Conservation (phyloP, 2,113 vertebrate species). For the Tupaia tana region DNA sequence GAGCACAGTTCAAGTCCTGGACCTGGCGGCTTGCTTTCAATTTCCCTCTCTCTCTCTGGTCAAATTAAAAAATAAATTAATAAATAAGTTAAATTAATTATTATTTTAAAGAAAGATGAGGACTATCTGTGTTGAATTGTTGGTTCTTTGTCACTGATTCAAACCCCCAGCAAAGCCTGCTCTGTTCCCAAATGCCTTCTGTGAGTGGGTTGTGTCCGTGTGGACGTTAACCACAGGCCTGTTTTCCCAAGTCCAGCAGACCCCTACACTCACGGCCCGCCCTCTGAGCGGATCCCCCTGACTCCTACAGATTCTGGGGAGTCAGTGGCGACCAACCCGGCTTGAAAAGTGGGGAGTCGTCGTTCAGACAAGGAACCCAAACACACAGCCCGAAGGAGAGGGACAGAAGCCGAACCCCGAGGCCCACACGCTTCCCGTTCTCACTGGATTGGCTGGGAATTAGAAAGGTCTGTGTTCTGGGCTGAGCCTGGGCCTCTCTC, state of each 20-base stretch:
- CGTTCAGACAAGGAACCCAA: background rate
- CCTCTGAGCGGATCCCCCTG: background rate
- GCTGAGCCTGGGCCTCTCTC: background rate
- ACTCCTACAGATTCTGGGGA: background rate
- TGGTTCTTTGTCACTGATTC: background rate
- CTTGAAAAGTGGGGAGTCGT: background rate
- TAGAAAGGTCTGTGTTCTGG: background rate
- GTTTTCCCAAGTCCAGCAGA: background rate
- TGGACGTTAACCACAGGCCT: too few species aligned
- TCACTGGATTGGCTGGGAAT: background rate
- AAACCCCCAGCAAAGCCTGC: background rate
- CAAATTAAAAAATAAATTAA: too few species aligned
- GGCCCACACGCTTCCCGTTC: too few species aligned
- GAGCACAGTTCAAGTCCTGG: too few species aligned
- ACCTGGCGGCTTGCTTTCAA: too few species aligned
- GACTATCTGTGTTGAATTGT: too few species aligned
- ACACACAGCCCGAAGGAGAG: fast-evolving
- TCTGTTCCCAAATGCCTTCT: background rate
- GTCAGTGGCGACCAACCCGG: fast-evolving
- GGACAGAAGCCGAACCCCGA: background rate
- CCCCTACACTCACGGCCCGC: background rate
- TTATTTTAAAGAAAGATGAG: too few species aligned
- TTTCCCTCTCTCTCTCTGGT: too few species aligned
- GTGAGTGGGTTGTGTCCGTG: fast-evolving
- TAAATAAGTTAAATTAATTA: too few species aligned